These are phyloP conservation scores for Oophaga sylvatica DNA, from an alignment of 2,797 vertebrate genomes.

Conservation along the genomic window DNA sequence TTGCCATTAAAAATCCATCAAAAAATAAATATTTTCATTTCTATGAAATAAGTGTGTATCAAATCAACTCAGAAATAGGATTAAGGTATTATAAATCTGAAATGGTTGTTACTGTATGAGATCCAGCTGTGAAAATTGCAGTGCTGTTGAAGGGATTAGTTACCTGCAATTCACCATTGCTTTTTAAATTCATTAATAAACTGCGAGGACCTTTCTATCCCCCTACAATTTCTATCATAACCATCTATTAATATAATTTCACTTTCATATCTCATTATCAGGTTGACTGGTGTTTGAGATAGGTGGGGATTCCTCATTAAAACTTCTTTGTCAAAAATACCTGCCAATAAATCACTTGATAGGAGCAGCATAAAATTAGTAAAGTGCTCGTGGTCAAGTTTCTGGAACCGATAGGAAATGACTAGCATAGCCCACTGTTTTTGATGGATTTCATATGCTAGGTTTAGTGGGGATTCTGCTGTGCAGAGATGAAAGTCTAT, in stretches of 20 bases:
- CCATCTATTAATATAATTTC: slow-evolving; percentile 26
- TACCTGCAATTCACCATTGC: slow-evolving; percentile 27
- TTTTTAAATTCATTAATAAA: slow-evolving; percentile 25
- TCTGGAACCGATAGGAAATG: slow-evolving; percentile 1
- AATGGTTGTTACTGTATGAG: neutral
- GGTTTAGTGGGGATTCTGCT: no score
- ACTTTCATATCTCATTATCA: slow-evolving; percentile 25
- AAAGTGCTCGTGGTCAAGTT: slow-evolving; percentile 6
- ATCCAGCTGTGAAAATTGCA: slow-evolving; percentile 38
- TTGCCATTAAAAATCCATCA: neutral
- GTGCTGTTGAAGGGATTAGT: slow-evolving; percentile 12
- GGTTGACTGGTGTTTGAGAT: slow-evolving; percentile 7
- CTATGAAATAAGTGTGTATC: neutral
- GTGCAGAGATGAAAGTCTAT: no score
- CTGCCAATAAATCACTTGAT: slow-evolving; percentile 3
- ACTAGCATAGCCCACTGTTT: neutral
- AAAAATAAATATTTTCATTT: neutral
- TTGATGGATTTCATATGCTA: neutral
- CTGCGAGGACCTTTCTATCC: neutral
- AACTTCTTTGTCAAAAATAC: slow-evolving; percentile 7
- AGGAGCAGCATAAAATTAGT: slow-evolving; percentile 8
- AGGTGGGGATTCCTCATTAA: slow-evolving; percentile 12
- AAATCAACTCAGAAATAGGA: neutral
- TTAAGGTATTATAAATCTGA: neutral
- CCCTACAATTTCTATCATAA: neutral